Percentiles rank a stretch among this genome's conserved stretches.
These are phyloP conservation scores for Petrocephalus microphthalmus DNA, from an alignment of 2,113 vertebrate genomes.

Conservation along the genomic window DNA sequence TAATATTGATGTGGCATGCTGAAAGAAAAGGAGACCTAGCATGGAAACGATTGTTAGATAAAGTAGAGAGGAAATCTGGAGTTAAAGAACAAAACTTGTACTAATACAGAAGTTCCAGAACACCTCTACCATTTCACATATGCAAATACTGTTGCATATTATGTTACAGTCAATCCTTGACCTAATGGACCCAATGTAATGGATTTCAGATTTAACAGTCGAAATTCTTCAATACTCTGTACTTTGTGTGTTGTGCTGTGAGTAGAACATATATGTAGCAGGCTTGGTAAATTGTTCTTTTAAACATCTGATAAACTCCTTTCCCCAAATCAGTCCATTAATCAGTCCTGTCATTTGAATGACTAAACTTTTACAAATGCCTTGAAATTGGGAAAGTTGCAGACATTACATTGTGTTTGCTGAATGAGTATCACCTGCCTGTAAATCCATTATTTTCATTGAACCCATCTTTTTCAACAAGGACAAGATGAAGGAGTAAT, in stretches of 20 bases:
- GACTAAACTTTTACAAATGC: background rate
- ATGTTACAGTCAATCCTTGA: background rate
- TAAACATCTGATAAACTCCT: background rate
- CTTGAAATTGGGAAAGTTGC: background rate
- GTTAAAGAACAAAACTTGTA: background rate
- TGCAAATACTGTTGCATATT: background rate
- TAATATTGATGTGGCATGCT: background rate
- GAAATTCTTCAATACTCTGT: background rate
- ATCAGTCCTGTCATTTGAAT: background rate
- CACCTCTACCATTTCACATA: background rate
- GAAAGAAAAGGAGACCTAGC: background rate
- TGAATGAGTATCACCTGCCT: background rate
- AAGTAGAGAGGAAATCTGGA: background rate
- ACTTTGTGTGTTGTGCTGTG: too few relatives aligned
- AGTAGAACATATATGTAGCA: too few relatives aligned
- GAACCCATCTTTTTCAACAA: background rate
- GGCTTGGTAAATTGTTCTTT: too few relatives aligned
- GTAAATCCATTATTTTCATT: background rate
- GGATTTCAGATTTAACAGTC: background rate
- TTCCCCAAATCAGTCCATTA: background rate
- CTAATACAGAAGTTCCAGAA: background rate
- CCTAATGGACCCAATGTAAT: background rate
- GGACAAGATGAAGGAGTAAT: background rate
- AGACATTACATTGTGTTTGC: background rate
- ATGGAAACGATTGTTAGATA: background rate